phyloP scores from a whole-genome alignment of 2,113 vertebrate genomes.

The Acanthisitta chloris region DNA sequence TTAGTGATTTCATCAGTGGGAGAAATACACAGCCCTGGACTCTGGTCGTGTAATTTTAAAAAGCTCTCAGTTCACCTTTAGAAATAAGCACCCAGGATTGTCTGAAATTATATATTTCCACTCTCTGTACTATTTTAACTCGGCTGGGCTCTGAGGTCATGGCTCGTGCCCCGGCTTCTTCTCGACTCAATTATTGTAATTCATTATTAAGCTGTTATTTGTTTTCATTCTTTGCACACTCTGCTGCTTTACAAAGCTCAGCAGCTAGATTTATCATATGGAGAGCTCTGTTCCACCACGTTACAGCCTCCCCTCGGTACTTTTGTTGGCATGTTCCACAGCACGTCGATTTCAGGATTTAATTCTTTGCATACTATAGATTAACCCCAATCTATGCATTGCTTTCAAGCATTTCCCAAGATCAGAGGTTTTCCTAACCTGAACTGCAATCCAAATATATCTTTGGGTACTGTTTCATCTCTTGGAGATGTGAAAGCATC shows the following conservation, averaged over 20 bases:
- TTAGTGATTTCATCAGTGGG: slow-evolving; percentile 24
- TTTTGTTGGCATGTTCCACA: background rate
- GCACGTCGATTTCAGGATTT: background rate
- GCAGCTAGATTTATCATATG: background rate
- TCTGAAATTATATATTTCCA: slow-evolving; percentile 38
- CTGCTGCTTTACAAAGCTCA: slow-evolving; percentile 28
- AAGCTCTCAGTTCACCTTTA: slow-evolving; percentile 27
- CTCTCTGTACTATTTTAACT: background rate
- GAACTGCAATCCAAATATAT: background rate
- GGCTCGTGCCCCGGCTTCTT: background rate
- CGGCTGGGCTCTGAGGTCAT: background rate
- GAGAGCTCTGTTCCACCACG: background rate
- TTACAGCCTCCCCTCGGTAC: background rate
- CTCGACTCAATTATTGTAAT: slow-evolving; percentile 17
- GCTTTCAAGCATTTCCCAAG: background rate
- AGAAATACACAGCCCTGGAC: slow-evolving; percentile 5
- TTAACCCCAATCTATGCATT: background rate
- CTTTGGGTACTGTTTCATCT: background rate
- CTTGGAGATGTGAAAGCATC: background rate
- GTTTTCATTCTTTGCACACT: slow-evolving; percentile 18
- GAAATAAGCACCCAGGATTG: slow-evolving; percentile 10
- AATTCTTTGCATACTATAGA: background rate
- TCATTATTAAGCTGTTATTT: slow-evolving; percentile 55
- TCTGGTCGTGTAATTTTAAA: background rate
- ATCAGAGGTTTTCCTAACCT: background rate